Conservation (phyloP, 1,140 invertebrate genomes). For the Hyphantria cunea region DNA sequence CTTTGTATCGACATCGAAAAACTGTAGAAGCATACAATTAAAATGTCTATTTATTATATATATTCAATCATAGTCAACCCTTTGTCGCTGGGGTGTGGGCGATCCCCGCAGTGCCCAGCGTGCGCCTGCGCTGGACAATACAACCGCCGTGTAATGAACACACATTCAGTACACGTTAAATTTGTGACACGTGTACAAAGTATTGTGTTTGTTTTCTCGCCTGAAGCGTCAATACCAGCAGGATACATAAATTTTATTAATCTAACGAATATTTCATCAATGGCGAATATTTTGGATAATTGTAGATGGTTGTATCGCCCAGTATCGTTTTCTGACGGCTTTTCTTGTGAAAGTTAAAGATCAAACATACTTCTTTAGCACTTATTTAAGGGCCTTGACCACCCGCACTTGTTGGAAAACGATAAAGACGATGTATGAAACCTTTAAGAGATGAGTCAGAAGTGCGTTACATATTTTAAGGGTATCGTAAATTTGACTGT, state of each 20-base stretch:
- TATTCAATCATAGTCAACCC: constrained; percentile 36
- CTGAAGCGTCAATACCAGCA: constrained; percentile 46
- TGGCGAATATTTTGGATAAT: background rate
- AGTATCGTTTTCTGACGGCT: too few species aligned
- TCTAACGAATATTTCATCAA: background rate
- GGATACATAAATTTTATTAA: constrained; percentile 18
- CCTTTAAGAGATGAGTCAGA: too few species aligned
- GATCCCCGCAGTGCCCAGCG: constrained; percentile 47
- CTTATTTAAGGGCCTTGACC: too few species aligned
- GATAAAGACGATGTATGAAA: too few species aligned
- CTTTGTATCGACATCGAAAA: constrained; percentile 4
- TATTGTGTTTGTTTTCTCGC: constrained; percentile 45
- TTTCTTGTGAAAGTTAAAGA: too few species aligned
- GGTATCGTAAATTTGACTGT: too few species aligned
- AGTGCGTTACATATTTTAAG: too few species aligned
- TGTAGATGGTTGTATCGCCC: background rate
- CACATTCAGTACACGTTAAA: constrained; percentile 38
- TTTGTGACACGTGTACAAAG: constrained; percentile 44
- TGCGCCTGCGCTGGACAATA: constrained; percentile 39
- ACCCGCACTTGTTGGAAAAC: too few species aligned
- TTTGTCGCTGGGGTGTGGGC: constrained; percentile 41
- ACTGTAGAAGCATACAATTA: constrained; percentile 15
- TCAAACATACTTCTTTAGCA: too few species aligned
- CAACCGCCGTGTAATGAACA: constrained; percentile 56
- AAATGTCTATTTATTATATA: constrained; percentile 23